Percentiles rank a stretch among this genome's conserved stretches.
These are phyloP conservation scores for Endotricha flammealis DNA, from an alignment of 2,888 invertebrate species.

Conservation along the genomic window DNA sequence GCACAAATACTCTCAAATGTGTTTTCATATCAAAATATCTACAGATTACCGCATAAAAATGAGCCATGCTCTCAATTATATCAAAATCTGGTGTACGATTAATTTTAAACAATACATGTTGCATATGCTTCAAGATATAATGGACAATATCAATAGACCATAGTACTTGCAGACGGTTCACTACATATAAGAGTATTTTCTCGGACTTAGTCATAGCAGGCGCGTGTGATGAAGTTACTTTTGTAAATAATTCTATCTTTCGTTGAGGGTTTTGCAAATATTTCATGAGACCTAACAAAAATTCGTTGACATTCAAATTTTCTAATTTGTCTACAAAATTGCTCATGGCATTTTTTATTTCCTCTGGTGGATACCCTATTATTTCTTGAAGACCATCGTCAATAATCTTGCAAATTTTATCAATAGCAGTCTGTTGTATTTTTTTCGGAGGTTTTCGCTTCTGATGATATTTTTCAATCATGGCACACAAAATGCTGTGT, in stretches of 20 bases:
- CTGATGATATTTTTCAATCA: conserved; percentile 45
- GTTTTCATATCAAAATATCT: conserved; percentile 46
- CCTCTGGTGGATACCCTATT: conserved; percentile 28
- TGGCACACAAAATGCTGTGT: conserved; percentile 47
- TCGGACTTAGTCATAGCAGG: conserved; percentile 62
- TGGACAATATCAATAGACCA: conserved; percentile 36
- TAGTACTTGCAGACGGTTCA: conserved; percentile 33
- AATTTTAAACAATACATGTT: conserved; percentile 54
- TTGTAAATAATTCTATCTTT: conserved; percentile 47
- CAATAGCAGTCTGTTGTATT: conserved; percentile 34
- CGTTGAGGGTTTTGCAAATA: conserved; percentile 47
- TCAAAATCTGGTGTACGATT: conserved; percentile 52
- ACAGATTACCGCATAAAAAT: conserved; percentile 63
- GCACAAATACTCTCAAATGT: conserved; percentile 52
- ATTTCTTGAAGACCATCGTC: conserved; percentile 38
- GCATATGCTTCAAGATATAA: conserved; percentile 44
- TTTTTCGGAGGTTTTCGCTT: conserved; percentile 30
- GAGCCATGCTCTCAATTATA: conserved; percentile 55
- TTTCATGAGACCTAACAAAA: conserved; percentile 44
- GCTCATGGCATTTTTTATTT: conserved; percentile 37
- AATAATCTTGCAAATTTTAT: conserved; percentile 34
- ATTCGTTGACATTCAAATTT: conserved; percentile 33
- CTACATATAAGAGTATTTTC: conserved; percentile 50
- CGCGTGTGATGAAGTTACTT: conserved; percentile 35
- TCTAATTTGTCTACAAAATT: conserved; percentile 42